Conservation (phyloP, 1,140 invertebrate genomes). For the Bombus confusus region DNA sequence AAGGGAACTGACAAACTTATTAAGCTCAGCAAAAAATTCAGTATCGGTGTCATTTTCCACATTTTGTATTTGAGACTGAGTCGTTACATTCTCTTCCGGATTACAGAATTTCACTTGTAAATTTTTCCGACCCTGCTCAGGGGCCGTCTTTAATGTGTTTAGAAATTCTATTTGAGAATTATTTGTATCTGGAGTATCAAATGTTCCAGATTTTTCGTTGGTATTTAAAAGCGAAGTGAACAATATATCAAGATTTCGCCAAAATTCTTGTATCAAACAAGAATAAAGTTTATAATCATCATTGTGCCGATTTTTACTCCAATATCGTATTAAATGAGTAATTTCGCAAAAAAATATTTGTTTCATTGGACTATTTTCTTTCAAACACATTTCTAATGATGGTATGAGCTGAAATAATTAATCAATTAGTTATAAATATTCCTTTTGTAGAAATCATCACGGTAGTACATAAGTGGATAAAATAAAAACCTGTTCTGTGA, state of each 20-base stretch:
- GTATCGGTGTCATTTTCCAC: slow-evolving; percentile 52
- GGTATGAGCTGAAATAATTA: slow-evolving; percentile 79
- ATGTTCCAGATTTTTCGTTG: not conserved
- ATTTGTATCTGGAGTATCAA: slow-evolving; percentile 12
- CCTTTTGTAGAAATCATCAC: not conserved
- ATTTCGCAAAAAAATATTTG: slow-evolving; percentile 82
- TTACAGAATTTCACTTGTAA: slow-evolving; percentile 77
- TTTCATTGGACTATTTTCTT: slow-evolving; percentile 73
- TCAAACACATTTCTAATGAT: slow-evolving; percentile 80
- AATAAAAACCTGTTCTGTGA: slow-evolving; percentile 75
- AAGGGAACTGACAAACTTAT: slow-evolving; percentile 81
- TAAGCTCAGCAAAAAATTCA: slow-evolving; percentile 77
- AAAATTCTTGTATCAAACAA: slow-evolving; percentile 82
- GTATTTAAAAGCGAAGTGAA: slow-evolving; percentile 75
- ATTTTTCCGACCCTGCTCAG: slow-evolving; percentile 63
- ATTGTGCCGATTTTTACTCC: slow-evolving; percentile 81
- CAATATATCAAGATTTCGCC: slow-evolving; percentile 80
- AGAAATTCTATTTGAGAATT: slow-evolving; percentile 75
- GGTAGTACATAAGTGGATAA: slow-evolving; percentile 1
- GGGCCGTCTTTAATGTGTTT: slow-evolving; percentile 70
- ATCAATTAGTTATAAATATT: slow-evolving; percentile 27
- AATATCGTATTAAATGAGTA: slow-evolving; percentile 82
- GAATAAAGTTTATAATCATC: slow-evolving; percentile 75
- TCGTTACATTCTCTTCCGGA: slow-evolving; percentile 31
- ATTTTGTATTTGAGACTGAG: slow-evolving; percentile 16